Base-by-base conservation (phyloP, 2,888 invertebrate genomes). In the Phyto melanocephala region DNA sequence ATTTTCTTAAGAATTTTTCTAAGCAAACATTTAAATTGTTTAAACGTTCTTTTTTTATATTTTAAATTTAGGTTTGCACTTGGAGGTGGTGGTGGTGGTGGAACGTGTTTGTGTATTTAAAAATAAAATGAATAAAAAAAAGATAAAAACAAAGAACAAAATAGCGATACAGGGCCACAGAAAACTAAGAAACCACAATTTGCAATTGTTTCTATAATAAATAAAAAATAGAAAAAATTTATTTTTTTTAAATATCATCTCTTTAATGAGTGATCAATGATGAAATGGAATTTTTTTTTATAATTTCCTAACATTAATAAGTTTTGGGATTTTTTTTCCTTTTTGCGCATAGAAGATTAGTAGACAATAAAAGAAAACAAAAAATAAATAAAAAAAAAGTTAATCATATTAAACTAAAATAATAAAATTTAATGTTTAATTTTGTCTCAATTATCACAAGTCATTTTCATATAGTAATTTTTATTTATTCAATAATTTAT, bases 231-330 rank as follows among this genome's bases (percentile, higher is more conserved):
- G 52, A 77, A 28, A 45, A 45, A 17, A 62, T 20, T 5, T 28
- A 33, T 42, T 63, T 15, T 37, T 63, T 54, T n/a, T n/a, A n/a
- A n/a, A 45, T 62, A 77, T 77, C 81, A 81, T 77, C 56, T 54
- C 33, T 42, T 68, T 10, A 63, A 62, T 56, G 81, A 74, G 77
- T 77, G 81, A 81, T 77, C 77, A 50, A 68, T 81, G 72, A 77
- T 77, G 62, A 77, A 63, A 52, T 72, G 71, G 67, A 81, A 52
- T 28, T 50, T 47, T 70, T 56, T 60, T n/a, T 70, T 35, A 37
- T 6, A 62, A 37, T 50, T 52, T 20, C 17, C 28, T 5, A 20
- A n/a, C 10, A 52, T 17, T 74, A 56, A 35, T 45, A 45, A 24
- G 22, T 54, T 74, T 63, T 40, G 20, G 52, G 40, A 17, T 56